Evolutionary conservation across 2,888 invertebrate genomes (phyloP), one percentile per base, ranked within the genome.

Genomic region (Alviniconcha strummeri): DNA sequence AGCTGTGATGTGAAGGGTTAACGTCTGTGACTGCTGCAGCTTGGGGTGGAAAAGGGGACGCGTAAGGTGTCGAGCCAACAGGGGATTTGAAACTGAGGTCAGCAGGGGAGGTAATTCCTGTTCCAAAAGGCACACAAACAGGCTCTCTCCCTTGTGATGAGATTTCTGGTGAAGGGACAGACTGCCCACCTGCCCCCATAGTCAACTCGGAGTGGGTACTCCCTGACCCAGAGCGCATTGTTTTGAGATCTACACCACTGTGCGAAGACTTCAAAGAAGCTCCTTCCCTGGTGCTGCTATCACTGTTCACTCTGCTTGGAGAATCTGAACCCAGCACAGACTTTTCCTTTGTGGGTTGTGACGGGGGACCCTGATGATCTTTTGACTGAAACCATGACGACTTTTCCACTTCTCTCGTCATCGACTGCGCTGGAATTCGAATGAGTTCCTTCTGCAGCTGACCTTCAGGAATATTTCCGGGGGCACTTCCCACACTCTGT

Each of bases 381-480:
- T 77, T 81, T 36, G 78, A 77, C 11, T 81, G 80, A 64, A 86
- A 86, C 85, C 84, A 83, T 71, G 83, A 81, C 36, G 84, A 19
- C 81, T 84, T 86, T 83, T 91, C 91, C 76, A 89, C 90, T 81
- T 92, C 91, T 76, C 88, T 88, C 11, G 90, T 89, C 11, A 93
- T 91, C 77, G 88, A 88, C 17, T 89, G 89, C 19, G 90, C 86
- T 36, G 92, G 92, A 81, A 92, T 90, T 19, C 90, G 89, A 78
- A 93, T 89, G 6, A 93, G 89, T 86, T 92, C 91, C 72, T 80
- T 84, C 9, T 86, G 81, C 52, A 52, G 78, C 7, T 60, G 9
- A 15, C 78, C 52, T 52, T 78, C 78, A 52, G 11, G 9, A 13
- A 4, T 11, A 13, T 9, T 64, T 64, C 60, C 64, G 60, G 60